Evolutionary conservation across 2,888 invertebrate genomes (phyloP).

Genomic region (Sesia bembeciformis): DNA sequence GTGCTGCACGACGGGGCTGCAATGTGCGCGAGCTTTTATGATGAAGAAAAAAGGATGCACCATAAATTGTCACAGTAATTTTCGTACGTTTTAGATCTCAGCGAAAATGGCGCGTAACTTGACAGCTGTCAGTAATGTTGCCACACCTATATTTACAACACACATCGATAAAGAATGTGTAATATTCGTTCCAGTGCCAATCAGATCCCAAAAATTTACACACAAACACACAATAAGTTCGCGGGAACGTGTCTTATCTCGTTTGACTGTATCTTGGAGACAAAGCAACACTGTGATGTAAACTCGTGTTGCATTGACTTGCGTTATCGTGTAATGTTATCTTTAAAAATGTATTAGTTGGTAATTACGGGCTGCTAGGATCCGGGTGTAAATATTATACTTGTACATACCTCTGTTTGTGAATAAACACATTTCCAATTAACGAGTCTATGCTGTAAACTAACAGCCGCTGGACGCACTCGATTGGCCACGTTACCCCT

Average conservation of each 20-base stretch:
- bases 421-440: too few species aligned
- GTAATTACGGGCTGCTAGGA: constrained; percentile 1
- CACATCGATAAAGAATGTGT: background rate
- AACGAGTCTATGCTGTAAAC: too few species aligned
- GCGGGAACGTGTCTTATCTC: constrained; percentile 32
- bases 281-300: constrained; percentile 26
- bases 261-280: constrained; percentile 15
- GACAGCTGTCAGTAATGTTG: background rate
- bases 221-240: background rate
- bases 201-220: background rate
- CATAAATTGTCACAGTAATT: too few species aligned
- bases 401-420: background rate
- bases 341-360: constrained; percentile 29
- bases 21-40: too few species aligned
- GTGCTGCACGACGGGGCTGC: too few species aligned
- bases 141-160: background rate
- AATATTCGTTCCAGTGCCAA: constrained; percentile 1
- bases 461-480: too few species aligned
- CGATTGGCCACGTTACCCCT: too few species aligned
- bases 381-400: constrained; percentile 6
- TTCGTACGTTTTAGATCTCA: too few species aligned
- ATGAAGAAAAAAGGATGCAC: too few species aligned
- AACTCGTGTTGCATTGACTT: constrained; percentile 18
- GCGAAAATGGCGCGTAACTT: too few species aligned
- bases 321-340: constrained; percentile 21